phyloP scores from a whole-genome alignment of 2,797 vertebrate genomes.

The Tokudaia tokunoshimensis region DNA sequence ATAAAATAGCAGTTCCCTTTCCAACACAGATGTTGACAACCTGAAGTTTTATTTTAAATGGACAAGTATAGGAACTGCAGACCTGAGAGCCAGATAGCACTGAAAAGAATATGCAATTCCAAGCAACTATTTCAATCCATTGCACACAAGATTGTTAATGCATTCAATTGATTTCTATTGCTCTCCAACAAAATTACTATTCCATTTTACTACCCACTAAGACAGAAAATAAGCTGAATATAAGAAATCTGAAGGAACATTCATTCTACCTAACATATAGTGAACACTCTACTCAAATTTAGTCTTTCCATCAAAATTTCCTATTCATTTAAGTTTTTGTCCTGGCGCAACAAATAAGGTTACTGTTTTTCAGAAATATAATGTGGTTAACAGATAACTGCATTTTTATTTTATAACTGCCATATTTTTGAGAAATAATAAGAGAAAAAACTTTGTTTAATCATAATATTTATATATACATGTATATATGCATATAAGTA shows the following conservation, averaged over 20 bases:
- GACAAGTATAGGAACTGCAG: slow-evolving; percentile 42
- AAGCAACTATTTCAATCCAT: slow-evolving; percentile 63
- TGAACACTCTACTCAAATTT: slow-evolving; percentile 58
- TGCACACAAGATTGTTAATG: slow-evolving; percentile 5
- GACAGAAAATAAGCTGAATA: slow-evolving; percentile 56
- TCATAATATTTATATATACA: background rate
- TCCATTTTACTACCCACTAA: slow-evolving; percentile 68
- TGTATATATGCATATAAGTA: background rate
- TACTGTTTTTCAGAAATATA: slow-evolving; percentile 15
- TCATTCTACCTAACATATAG: slow-evolving; percentile 39
- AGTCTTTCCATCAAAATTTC: slow-evolving; percentile 54
- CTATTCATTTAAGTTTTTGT: slow-evolving; percentile 67
- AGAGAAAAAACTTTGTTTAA: background rate
- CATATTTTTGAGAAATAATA: slow-evolving; percentile 64
- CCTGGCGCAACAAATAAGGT: background rate
- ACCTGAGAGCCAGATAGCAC: slow-evolving; percentile 10
- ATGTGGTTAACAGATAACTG: slow-evolving; percentile 34
- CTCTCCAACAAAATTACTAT: slow-evolving; percentile 61
- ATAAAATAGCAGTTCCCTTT: slow-evolving; percentile 19
- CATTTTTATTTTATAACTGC: background rate
- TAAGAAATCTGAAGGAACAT: slow-evolving; percentile 16
- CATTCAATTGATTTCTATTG: slow-evolving; percentile 68
- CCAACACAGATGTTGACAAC: background rate
- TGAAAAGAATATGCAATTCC: slow-evolving; percentile 52
- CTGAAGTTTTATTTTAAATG: slow-evolving; percentile 69